Conservation (phyloP, 2,888 invertebrate genomes). For the Tanytarsus gracilentus region DNA sequence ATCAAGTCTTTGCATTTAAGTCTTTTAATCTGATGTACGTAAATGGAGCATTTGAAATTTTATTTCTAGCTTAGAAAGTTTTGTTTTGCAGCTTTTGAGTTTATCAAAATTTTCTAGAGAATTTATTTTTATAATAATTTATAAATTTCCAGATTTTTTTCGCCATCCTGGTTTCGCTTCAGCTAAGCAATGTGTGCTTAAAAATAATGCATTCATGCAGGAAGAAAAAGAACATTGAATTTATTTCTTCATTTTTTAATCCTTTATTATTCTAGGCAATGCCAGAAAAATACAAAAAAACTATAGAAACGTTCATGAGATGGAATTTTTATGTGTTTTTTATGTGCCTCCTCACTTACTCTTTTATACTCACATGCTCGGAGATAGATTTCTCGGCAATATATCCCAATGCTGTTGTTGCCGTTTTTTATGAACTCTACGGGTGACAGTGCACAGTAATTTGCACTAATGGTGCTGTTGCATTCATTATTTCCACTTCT, state of each 20-base stretch:
- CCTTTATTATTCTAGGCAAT: slow-evolving; percentile 1
- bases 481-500: too few relatives aligned
- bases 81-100: too few relatives aligned
- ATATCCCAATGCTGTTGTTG: slow-evolving; percentile 10
- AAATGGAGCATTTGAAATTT: slow-evolving; percentile 15
- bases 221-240: too few relatives aligned
- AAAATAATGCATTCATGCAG: too few relatives aligned
- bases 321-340: slow-evolving; percentile 19
- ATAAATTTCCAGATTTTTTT: too few relatives aligned
- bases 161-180: too few relatives aligned
- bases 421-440: slow-evolving; percentile 15
- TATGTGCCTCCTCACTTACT: too few relatives aligned
- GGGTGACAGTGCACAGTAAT: slow-evolving; percentile 12
- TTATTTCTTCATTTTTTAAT: slow-evolving; percentile 22
- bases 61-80: too few relatives aligned
- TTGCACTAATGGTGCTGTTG: slow-evolving; percentile 11
- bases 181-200: too few relatives aligned
- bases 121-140: too few relatives aligned
- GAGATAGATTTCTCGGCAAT: not conserved
- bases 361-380: too few relatives aligned
- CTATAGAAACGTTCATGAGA: not conserved
- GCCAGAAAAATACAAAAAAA: not conserved
- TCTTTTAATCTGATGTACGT: not conserved
- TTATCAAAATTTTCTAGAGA: too few relatives aligned
- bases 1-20: slow-evolving; percentile 17